Evolutionary conservation across 2,797 vertebrate genomes (phyloP), one percentile per base, ranked within the genome.

Genomic region (Tinamus major): DNA sequence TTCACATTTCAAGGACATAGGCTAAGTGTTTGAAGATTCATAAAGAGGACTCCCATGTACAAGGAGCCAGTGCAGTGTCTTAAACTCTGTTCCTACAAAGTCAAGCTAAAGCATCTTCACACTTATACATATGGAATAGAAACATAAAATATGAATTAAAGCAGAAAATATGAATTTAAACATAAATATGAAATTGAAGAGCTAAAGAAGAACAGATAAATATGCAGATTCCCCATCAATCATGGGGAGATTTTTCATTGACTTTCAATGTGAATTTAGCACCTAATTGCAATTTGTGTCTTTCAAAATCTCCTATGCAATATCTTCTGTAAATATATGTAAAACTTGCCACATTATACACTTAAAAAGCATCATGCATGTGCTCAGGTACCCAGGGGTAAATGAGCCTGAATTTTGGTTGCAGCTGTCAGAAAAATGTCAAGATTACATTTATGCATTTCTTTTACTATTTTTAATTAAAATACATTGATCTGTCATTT

Each of bases 401-500:
- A 84, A 85, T 31, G 17, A 88, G 72, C 65, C n/a, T 74, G 26
- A 79, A 68, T 79, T 89, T 68, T 68, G 51, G n/a, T 85, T 46
- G 48, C 51, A 79, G 18, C 20, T 85, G n/a, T 68, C 84, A 61
- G 49, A 69, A 87, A 75, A 92, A 62, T 17, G 41, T 56, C 26
- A 31, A 1, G 0, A 48, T 94, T 81, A 31, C 35, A 59, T 85
- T 68, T 85, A 61, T 16, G 14, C 56, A 9, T 65, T 81, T 55
- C 10, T 46, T 46, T 92, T 77, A 3, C 1, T n/a, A 51, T 12
- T 89, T 87, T 85, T 83, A 88, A 86, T 88, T 72, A 90, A 88
- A 92, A 76, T 4, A 29, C 55, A 95, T 10, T 84, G 74, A 92
- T 79, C 81, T 77, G 37, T 76, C 55, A 70, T 92, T 91, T 89